Evolutionary conservation across 2,797 vertebrate species (phyloP), one percentile per base, ranked within the genome.

Genomic region (Ceryle rudis): DNA sequence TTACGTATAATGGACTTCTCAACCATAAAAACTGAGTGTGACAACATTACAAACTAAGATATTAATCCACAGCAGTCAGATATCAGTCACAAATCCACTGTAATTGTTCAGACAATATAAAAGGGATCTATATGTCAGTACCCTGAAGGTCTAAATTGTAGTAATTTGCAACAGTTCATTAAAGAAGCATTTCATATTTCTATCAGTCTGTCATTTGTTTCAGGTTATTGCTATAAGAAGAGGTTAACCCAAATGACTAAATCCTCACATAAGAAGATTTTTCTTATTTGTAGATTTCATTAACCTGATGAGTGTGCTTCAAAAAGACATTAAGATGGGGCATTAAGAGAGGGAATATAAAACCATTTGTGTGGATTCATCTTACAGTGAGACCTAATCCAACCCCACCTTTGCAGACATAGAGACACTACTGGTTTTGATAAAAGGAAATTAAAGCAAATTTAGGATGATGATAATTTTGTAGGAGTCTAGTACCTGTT

Each of bases 71-170:
- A 64, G 28, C 18, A 65, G 47, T 66, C 41, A 80, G 18, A 31
- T 81, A 41, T 65, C 69, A 85, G 75, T 90, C 74, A 83, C 37
- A 85, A 92, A 95, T 66, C 51, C 77, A 44, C 39, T 46, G 8
- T 70, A 79, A 92, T 75, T 90, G 47, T 42, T 89, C 77, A 96
- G 88, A 42, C 28, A 67, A 41, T 77, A 58, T 69, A 71, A 94
- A 90, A 75, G 9, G n/a, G 39, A 86, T 91, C 91, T 82, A 46
- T 46, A 61, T 47, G n/a, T 78, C 42, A 90, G 58, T 65, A 93
- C n/a, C 21, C 39, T 65, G 67, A 73, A 95, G 39, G 44, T 66
- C 60, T 90, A 74, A 17, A 52, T 55, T 77, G 35, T 26, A 41
- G 17, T 54, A 11, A 66, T 28, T 77, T 94, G 46, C 2, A 1